Evolutionary conservation across 1,140 invertebrate genomes (phyloP), one percentile per base, ranked within the genome.

Genomic region (Megathymus violae): DNA sequence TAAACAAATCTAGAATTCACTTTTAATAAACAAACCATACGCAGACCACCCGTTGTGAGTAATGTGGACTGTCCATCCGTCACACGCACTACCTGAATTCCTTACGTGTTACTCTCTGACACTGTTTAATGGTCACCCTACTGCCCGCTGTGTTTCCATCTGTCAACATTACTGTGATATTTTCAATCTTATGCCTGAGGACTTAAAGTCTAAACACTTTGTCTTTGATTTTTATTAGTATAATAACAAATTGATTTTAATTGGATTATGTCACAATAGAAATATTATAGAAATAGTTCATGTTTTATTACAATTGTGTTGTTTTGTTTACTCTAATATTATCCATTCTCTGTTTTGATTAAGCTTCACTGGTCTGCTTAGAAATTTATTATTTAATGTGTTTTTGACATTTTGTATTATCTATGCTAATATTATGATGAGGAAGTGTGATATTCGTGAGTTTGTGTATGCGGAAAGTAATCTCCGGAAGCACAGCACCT

Each of bases 51-150:
- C 17, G 15, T 34, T 34, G 52, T n/a, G 52, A 31, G 1, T 44
- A 6, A 44, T 25, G 52, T 15, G 52, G 52, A 58, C 52, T 43
- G 62, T 60, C 62, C 65, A 82, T 80, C 69, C 27, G 69, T 80
- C n/a, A n/a, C 80, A 82, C 62, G 67, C 61, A 73, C 76, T 79
- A 74, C 76, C 74, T 77, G 76, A 78, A 87, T 85, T 82, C 84
- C 71, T 56, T 63, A 59, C 76, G 74, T 74, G 70, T 69, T 68
- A 46, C n/a, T n/a, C 22, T 43, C 46, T 63, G 73, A 75, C 75
- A 54, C 44, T 76, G 62, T 17, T 71, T 74, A 71, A 82, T 81
- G 79, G 72, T 67, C 69, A 71, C 72, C 78, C 61, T 52, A 69
- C 48, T 61, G 41, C 80, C 84, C 61, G 80, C 84, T 85, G 84